Conservation (phyloP, 2,797 vertebrate species). For the Oryzias dopingdopingensis region DNA sequence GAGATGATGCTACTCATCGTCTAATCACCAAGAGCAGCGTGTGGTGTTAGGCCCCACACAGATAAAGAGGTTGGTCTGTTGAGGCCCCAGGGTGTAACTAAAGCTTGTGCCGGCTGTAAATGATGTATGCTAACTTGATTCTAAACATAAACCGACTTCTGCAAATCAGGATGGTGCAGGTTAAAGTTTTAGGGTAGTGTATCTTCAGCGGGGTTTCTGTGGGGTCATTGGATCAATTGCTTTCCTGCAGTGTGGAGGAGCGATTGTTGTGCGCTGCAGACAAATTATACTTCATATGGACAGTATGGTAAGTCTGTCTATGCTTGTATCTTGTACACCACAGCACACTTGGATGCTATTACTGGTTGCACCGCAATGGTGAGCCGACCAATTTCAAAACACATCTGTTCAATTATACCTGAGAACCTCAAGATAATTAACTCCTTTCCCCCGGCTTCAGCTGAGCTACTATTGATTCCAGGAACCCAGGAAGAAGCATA, state of each 20-base stretch:
- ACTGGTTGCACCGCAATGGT: constrained; percentile 55
- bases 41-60: constrained; percentile 54
- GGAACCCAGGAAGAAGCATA: constrained; percentile 35
- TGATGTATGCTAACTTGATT: constrained; percentile 64
- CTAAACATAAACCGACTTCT: constrained; percentile 47
- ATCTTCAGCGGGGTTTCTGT: constrained; percentile 35
- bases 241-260: constrained; percentile 41
- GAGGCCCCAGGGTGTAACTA: constrained; percentile 46
- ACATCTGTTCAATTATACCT: constrained; percentile 73
- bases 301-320: constrained; percentile 7
- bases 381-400: constrained; percentile 67
- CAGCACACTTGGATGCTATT: constrained; percentile 44
- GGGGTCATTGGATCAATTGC: constrained; percentile 63
- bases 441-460: constrained; percentile 63
- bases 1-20: constrained; percentile 60
- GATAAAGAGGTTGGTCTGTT: constrained; percentile 50
- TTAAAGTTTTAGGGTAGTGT: constrained; percentile 40
- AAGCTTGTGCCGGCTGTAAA: constrained; percentile 52
- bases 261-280: constrained; percentile 38
- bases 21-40: constrained; percentile 72
- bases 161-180: constrained; percentile 53
- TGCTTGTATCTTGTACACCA: constrained; percentile 40
- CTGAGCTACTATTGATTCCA: constrained; percentile 65
- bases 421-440: constrained; percentile 69
- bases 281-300: constrained; percentile 40